A percentile compares a stretch with the other conserved stretches of the same genome.
phyloP scores from a whole-genome alignment of 1,140 invertebrate genomes.

The Ceratina calcarata region DNA sequence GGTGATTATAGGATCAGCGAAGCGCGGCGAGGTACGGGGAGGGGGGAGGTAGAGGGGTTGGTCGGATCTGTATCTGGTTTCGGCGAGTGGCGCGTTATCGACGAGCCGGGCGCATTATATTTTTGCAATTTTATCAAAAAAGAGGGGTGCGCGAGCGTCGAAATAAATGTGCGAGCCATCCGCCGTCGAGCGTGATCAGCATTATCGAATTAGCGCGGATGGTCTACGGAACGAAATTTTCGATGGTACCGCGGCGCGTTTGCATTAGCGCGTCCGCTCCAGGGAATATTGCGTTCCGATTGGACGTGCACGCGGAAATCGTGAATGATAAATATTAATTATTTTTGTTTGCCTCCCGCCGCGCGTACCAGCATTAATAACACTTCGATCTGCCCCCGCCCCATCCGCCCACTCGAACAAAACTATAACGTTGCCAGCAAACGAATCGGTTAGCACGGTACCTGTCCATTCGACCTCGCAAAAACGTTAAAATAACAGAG shows the following conservation, averaged over 20 bases:
- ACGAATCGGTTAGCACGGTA: slow-evolving; percentile 65
- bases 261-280: slow-evolving; percentile 55
- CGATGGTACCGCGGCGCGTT: slow-evolving; percentile 60
- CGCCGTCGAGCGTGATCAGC: slow-evolving; percentile 74
- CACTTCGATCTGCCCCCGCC: slow-evolving; percentile 70
- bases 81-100: slow-evolving; percentile 41
- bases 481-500: slow-evolving; percentile 78
- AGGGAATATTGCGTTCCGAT: slow-evolving; percentile 74
- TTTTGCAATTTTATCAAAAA: slow-evolving; percentile 53
- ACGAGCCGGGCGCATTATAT: slow-evolving; percentile 48
- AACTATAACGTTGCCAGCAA: slow-evolving; percentile 67
- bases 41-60: background rate
- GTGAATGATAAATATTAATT: slow-evolving; percentile 81
- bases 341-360: slow-evolving; percentile 80
- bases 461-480: slow-evolving; percentile 65
- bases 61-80: slow-evolving; percentile 43
- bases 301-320: slow-evolving; percentile 76
- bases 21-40: background rate
- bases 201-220: slow-evolving; percentile 76
- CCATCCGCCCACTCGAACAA: slow-evolving; percentile 49
- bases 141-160: slow-evolving; percentile 32
- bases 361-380: slow-evolving; percentile 79
- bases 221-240: slow-evolving; percentile 74
- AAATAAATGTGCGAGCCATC: slow-evolving; percentile 53
- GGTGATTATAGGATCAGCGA: slow-evolving; percentile 42